Evolutionary conservation across 2,797 vertebrate genomes (phyloP).

Genomic region (Selene dorsalis): DNA sequence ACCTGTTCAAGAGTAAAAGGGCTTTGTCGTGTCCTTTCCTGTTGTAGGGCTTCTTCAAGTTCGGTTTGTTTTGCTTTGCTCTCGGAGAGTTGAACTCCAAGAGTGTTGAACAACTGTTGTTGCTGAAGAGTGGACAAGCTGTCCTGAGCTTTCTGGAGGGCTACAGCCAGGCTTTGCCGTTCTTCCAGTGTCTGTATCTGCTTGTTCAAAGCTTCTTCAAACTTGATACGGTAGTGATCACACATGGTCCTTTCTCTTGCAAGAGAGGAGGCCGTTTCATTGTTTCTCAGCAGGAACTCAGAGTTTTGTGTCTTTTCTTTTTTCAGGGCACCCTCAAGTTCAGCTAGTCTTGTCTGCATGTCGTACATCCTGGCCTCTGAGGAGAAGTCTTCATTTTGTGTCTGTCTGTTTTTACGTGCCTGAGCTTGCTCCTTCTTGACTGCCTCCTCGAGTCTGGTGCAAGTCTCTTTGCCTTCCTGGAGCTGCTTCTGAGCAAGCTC

Average conservation of each 20-base stretch:
- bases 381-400: not conserved
- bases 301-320: not conserved
- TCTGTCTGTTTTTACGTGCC: not conserved
- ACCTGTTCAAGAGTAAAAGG: not conserved
- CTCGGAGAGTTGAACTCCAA: not conserved
- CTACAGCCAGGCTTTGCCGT: not conserved
- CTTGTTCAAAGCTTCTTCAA: not conserved
- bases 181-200: not conserved
- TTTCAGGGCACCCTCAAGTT: not conserved
- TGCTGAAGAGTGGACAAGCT: not conserved
- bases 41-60: not conserved
- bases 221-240: fast-evolving
- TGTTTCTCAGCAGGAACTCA: not conserved
- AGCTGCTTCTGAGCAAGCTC: not conserved
- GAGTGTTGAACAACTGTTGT: not conserved
- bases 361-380: not conserved
- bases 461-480: not conserved
- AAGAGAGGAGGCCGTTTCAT: not conserved
- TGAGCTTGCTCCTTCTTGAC: not conserved
- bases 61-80: not conserved
- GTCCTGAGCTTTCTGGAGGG: constrained; percentile 1
- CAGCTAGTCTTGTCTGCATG: not conserved
- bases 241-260: not conserved
- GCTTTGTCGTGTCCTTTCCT: not conserved
- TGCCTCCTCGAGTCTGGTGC: not conserved